Evolutionary conservation across 2,113 vertebrate genomes (phyloP), one percentile per base, ranked within the genome.

Genomic region (Scopus umbretta): DNA sequence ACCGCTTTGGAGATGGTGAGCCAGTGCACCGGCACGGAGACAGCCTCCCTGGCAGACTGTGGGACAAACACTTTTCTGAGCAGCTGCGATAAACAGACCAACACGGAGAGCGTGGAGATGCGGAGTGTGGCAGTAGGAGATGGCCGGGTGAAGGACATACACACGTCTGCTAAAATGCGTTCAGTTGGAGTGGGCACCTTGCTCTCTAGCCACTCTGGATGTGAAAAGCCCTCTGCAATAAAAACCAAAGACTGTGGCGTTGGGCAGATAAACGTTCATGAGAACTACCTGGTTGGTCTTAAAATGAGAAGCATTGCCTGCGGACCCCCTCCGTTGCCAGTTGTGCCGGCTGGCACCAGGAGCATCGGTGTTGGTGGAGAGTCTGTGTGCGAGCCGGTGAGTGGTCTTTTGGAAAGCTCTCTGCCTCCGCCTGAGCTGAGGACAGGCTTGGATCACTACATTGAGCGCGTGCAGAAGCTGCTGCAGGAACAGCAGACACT

Each of bases 231-330:
- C 5, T 97, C 94, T 12, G 86, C 97, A 13, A 56, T 97, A 73
- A 99, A 98, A 98, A 99, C 99, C 98, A 99, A 98, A 98, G 99
- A 99, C 76, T 98, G 93, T 9, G 99, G 99, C 1, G 94, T 99
- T 92, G 99, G 99, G 11, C 98, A 98, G 65, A 97, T 98, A 53
- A 98, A 94, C 55, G 43, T 99, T 91, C 83, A 98, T 5, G 99
- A 99, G 86, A 99, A 99, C 97, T 99, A 99, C 88, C 91, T 99
- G 75, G 98, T 99, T n/a, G 99, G 99, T 36, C 96, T 99, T 78
- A 99, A 99, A 96, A 99, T 99, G 86, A 98, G 99, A 83, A 99
- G 98, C 97, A 99, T 99, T 78, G 99, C 99, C 2, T 99, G 99
- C 7, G 99, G 99, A 40, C 98, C 99, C 17, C 98, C 99, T 58